Conservation (phyloP, 1,140 invertebrate species). For the Neotoxoptera formosana region DNA sequence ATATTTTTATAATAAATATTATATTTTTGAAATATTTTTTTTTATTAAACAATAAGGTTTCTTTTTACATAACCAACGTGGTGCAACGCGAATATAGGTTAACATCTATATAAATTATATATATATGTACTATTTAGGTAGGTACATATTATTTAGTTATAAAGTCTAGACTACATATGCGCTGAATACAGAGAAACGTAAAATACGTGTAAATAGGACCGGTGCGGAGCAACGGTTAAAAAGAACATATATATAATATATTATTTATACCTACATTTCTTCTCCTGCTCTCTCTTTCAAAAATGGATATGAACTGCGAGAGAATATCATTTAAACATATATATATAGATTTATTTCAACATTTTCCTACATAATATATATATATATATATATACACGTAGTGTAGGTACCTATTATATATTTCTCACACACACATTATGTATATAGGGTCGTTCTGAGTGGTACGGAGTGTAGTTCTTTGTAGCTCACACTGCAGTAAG, state of each 20-base stretch:
- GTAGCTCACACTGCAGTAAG: neutral
- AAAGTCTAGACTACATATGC: neutral
- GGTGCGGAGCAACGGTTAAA: neutral
- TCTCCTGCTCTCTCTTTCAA: too few relatives aligned
- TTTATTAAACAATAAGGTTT: neutral
- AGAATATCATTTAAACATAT: too few relatives aligned
- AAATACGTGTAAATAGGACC: neutral
- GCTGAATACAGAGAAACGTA: neutral
- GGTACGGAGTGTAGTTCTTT: too few relatives aligned
- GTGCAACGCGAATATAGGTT: neutral
- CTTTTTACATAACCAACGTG: neutral
- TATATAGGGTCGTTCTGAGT: too few relatives aligned
- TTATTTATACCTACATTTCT: too few relatives aligned
- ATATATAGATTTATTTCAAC: neutral
- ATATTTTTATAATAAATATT: neutral
- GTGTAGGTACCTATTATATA: neutral
- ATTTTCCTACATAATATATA: neutral
- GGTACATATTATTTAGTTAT: neutral
- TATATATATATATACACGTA: too few relatives aligned
- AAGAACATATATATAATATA: neutral
- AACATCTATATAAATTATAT: neutral
- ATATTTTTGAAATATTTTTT: neutral
- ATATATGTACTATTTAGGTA: too few relatives aligned
- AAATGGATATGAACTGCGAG: too few relatives aligned
- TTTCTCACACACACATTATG: neutral